Conservation (phyloP, 2,113 vertebrate species). For the Andinoacara biseriatus region DNA sequence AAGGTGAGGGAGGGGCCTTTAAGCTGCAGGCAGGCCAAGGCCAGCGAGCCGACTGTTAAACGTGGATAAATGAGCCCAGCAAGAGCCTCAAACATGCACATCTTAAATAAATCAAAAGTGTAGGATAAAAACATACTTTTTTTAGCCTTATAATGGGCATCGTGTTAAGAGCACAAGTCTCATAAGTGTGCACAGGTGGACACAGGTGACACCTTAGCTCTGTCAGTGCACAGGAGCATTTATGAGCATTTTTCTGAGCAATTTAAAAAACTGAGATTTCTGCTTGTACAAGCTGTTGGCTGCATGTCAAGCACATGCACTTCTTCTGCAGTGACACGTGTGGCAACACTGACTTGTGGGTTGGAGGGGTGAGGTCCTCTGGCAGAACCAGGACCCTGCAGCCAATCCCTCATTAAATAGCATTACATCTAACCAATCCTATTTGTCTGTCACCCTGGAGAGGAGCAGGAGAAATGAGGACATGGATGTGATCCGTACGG, state of each 20-base stretch:
- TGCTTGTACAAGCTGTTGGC: background rate
- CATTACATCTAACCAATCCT: slow-evolving; percentile 68
- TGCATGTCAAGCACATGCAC: background rate
- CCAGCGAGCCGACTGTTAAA: background rate
- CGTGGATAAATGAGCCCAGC: background rate
- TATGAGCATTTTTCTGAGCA: too few species aligned
- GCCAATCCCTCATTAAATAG: slow-evolving; percentile 60
- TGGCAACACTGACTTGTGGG: slow-evolving; percentile 40
- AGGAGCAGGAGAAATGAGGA: background rate
- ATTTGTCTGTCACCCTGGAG: slow-evolving; percentile 61
- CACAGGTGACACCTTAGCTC: background rate
- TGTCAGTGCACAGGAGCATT: background rate
- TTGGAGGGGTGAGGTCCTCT: background rate
- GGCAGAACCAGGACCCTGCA: slow-evolving; percentile 23
- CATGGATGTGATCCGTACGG: background rate
- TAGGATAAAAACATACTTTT: background rate
- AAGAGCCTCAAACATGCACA: background rate
- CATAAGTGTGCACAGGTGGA: background rate
- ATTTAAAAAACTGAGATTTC: too few species aligned
- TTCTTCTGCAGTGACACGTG: slow-evolving; percentile 37
- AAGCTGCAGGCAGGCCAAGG: background rate
- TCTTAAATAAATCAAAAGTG: background rate
- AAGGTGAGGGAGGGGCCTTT: slow-evolving; percentile 2
- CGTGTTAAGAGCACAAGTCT: too few species aligned
- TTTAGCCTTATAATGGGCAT: too few species aligned